phyloP scores from a whole-genome alignment of 2,797 vertebrate genomes.

The Thripadectes ignobilis region DNA sequence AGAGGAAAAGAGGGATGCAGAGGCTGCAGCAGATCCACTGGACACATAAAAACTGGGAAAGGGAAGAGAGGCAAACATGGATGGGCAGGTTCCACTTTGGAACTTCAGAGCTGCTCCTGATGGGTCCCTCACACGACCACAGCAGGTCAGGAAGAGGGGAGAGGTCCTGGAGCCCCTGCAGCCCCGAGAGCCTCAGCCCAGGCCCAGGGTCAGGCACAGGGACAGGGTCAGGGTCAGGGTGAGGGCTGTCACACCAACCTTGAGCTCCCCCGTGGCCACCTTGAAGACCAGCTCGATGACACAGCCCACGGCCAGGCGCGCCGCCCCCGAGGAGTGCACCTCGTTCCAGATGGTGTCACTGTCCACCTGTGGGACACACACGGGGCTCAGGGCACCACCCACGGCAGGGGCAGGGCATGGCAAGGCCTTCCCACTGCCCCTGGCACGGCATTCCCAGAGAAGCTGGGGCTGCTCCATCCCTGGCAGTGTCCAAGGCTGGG shows the following conservation, averaged over 20 bases:
- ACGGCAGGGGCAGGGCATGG: too few species aligned
- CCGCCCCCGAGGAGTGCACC: constrained; percentile 92
- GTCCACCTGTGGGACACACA: constrained; percentile 84
- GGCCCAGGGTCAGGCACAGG: too few species aligned
- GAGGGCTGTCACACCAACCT: constrained; percentile 78
- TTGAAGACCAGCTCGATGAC: constrained; percentile 97
- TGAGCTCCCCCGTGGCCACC: constrained; percentile 92
- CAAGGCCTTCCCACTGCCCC: too few species aligned
- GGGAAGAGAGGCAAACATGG: neutral
- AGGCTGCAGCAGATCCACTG: constrained; percentile 84
- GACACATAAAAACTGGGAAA: neutral
- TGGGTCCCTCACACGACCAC: neutral
- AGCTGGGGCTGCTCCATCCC: neutral
- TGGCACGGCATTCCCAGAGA: neutral
- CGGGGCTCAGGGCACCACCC: too few species aligned
- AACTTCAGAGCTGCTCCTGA: neutral
- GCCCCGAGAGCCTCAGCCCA: neutral
- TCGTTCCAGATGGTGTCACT: constrained; percentile 99
- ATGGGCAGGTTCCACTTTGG: neutral
- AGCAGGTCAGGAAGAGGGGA: neutral
- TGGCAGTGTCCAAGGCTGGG: neutral
- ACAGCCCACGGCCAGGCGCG: constrained; percentile 93
- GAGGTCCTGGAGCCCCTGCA: neutral
- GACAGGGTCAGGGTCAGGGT: too few species aligned
- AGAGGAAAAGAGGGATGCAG: neutral